Percentiles rank a stretch among this genome's conserved stretches.
Conservation (phyloP, 2,888 invertebrate species). For the Watsonalla cultraria region DNA sequence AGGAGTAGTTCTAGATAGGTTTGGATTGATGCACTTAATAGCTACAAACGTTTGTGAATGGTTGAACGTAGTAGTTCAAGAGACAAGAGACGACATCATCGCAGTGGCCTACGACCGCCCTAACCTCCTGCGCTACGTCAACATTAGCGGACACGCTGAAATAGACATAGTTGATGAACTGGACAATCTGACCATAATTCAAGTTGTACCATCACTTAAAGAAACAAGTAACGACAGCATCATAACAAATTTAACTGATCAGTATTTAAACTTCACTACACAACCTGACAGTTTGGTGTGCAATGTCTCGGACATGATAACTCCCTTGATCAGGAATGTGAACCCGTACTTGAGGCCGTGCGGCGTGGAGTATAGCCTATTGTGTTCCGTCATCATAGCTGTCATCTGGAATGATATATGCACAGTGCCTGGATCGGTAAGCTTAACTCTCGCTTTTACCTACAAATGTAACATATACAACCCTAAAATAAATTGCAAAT, state of each 20-base stretch:
- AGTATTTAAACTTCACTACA: slow-evolving; percentile 32
- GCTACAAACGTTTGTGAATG: slow-evolving; percentile 96
- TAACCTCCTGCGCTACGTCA: slow-evolving; percentile 51
- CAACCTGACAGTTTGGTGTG: slow-evolving; percentile 52
- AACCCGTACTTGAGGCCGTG: slow-evolving; percentile 89
- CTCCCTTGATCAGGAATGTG: slow-evolving; percentile 80
- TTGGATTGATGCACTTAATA: slow-evolving; percentile 96
- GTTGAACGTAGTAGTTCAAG: slow-evolving; percentile 91
- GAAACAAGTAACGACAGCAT: slow-evolving; percentile 16
- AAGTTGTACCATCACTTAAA: slow-evolving; percentile 13
- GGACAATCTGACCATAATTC: slow-evolving; percentile 39
- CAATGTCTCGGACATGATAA: slow-evolving; percentile 76
- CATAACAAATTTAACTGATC: slow-evolving; percentile 22
- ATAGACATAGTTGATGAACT: slow-evolving; percentile 34
- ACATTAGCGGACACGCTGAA: slow-evolving; percentile 48
- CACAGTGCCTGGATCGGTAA: slow-evolving; percentile 72
- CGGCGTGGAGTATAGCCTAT: slow-evolving; percentile 89
- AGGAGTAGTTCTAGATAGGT: slow-evolving; percentile 79
- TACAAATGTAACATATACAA: background rate
- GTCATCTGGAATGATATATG: slow-evolving; percentile 89
- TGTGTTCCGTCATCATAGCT: slow-evolving; percentile 87
- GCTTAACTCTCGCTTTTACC: slow-evolving; percentile 14
- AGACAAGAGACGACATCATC: slow-evolving; percentile 91
- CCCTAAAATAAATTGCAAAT: too few species aligned
- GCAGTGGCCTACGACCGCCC: slow-evolving; percentile 58